phyloP scores from a whole-genome alignment of 2,113 vertebrate species.

The Craseonycteris thonglongyai region DNA sequence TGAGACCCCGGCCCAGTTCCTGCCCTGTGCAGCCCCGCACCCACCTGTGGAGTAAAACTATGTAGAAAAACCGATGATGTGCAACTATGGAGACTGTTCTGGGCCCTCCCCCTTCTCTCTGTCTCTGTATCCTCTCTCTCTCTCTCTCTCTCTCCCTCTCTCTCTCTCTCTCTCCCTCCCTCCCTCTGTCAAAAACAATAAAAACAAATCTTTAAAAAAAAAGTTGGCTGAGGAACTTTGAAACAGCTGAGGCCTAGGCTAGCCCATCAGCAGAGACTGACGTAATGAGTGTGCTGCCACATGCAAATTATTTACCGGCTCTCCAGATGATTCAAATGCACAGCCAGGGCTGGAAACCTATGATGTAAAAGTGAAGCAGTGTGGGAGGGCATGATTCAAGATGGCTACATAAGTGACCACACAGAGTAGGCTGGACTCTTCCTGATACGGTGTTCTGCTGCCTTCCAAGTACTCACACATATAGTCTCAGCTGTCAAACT shows the following conservation, averaged over 20 bases:
- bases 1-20: too few relatives aligned
- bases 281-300: background rate
- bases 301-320: conserved; percentile 35
- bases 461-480: conserved; percentile 10
- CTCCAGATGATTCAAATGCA: background rate
- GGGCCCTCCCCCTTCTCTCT: too few relatives aligned
- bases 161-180: too few relatives aligned
- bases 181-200: too few relatives aligned
- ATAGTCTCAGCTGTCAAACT: conserved; percentile 51
- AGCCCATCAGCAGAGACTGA: background rate
- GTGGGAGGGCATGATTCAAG: background rate
- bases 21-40: too few relatives aligned
- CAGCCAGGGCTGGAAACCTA: background rate
- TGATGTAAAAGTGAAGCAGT: background rate
- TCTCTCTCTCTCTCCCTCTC: too few relatives aligned
- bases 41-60: too few relatives aligned
- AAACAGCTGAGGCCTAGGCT: background rate
- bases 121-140: too few relatives aligned
- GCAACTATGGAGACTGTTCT: too few relatives aligned
- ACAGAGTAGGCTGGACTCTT: background rate
- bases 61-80: too few relatives aligned
- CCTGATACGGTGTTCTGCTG: background rate
- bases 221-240: too few relatives aligned
- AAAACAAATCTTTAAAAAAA: too few relatives aligned
- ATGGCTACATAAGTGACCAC: conserved; percentile 17